Evolutionary conservation across 1,140 invertebrate species (phyloP).

Genomic region (Rhagoletis pomonella): DNA sequence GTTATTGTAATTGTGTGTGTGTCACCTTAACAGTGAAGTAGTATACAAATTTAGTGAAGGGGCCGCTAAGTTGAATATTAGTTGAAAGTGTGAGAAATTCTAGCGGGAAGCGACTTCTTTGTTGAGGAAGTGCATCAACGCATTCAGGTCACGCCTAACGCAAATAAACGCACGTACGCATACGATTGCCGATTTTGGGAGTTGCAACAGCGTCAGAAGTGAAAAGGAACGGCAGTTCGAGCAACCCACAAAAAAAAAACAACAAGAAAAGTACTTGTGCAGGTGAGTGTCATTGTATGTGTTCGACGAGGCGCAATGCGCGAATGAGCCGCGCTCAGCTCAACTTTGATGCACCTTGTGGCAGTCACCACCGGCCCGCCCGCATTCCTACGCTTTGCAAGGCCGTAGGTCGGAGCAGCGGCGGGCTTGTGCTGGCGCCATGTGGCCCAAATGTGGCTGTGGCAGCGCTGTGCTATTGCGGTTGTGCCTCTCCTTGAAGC

Average conservation of each 20-base stretch:
- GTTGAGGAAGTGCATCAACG: conserved; percentile 9
- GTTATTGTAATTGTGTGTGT: not conserved
- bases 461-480: not conserved
- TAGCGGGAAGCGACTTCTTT: conserved; percentile 4
- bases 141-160: conserved; percentile 38
- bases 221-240: conserved; percentile 3
- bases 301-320: not conserved
- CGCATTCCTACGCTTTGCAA: not conserved
- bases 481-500: conserved; percentile 10
- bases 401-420: not conserved
- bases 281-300: conserved; percentile 34
- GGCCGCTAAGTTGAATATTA: not conserved
- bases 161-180: too few species aligned
- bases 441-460: not conserved
- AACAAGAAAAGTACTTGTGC: not conserved
- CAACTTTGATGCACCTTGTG: not conserved
- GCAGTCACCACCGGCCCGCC: not conserved
- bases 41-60: not conserved
- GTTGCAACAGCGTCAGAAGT: not conserved
- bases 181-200: not conserved
- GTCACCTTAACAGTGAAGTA: conserved; percentile 17
- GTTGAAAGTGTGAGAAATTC: conserved; percentile 1
- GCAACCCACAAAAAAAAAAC: not conserved
- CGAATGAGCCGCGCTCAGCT: conserved; percentile 4
- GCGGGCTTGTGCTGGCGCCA: not conserved